A percentile compares a stretch with the other conserved stretches of the same genome.
Conservation (phyloP, 2,113 vertebrate genomes). For the Ancistrus triradiatus region DNA sequence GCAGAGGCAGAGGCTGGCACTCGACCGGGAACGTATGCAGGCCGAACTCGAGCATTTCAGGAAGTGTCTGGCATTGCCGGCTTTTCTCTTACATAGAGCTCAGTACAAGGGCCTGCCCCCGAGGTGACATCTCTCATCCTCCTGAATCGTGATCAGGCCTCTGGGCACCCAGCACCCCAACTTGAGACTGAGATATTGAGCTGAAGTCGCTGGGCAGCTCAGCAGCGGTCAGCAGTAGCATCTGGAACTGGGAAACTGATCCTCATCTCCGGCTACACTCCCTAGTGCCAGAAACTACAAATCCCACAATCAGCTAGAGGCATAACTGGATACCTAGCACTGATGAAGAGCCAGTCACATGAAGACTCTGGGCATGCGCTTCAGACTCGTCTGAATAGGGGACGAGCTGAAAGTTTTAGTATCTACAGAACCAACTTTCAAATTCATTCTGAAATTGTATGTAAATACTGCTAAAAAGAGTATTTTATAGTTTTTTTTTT, state of each 20-base stretch:
- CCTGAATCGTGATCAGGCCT: background rate
- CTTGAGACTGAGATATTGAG: background rate
- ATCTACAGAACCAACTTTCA: too few relatives aligned
- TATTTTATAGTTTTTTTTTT: too few relatives aligned
- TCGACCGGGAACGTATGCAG: slow-evolving; percentile 90
- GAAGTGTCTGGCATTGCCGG: slow-evolving; percentile 94
- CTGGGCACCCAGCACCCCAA: slow-evolving; percentile 11
- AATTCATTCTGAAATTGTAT: too few relatives aligned
- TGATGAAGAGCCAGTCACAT: too few relatives aligned
- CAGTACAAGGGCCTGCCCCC: slow-evolving; percentile 93
- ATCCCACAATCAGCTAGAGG: background rate
- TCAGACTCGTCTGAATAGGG: background rate
- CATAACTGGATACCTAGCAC: too few relatives aligned
- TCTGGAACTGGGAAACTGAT: background rate
- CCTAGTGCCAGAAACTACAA: slow-evolving; percentile 2
- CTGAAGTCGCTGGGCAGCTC: too few relatives aligned
- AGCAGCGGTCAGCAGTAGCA: background rate
- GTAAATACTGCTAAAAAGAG: too few relatives aligned
- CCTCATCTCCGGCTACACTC: slow-evolving; percentile 1
- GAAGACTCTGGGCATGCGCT: background rate
- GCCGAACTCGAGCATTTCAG: slow-evolving; percentile 96
- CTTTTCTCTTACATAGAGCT: slow-evolving; percentile 84
- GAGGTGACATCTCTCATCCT: slow-evolving; percentile 72
- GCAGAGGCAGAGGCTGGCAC: slow-evolving; percentile 91
- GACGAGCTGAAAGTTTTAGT: too few relatives aligned